Conservation (phyloP, 2,113 vertebrate genomes). For the Lucifuga dentata region DNA sequence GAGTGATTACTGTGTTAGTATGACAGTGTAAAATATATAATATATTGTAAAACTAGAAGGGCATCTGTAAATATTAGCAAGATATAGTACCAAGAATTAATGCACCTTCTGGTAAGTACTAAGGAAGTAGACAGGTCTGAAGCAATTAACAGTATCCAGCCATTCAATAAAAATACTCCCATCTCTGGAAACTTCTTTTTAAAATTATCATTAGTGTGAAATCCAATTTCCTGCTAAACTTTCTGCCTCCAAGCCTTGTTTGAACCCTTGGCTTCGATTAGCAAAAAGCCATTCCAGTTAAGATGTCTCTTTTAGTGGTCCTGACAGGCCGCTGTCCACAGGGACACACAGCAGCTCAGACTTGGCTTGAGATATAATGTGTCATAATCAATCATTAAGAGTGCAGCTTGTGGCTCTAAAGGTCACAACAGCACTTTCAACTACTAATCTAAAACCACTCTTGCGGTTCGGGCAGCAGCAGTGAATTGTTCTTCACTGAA, state of each 20-base stretch:
- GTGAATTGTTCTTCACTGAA: slow-evolving; percentile 1
- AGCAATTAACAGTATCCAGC: slow-evolving; percentile 8
- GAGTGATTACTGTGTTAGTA: not conserved
- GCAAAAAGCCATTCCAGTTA: slow-evolving; percentile 23
- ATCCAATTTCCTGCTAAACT: slow-evolving; percentile 24
- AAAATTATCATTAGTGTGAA: slow-evolving; percentile 21
- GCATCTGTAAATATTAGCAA: slow-evolving; percentile 3
- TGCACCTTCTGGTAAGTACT: too few relatives aligned
- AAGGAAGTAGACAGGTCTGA: not conserved
- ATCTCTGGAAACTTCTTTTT: slow-evolving; percentile 20
- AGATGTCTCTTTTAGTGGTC: slow-evolving; percentile 7
- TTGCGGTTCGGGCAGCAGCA: not conserved
- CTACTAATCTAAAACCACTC: not conserved
- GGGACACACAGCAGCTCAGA: not conserved
- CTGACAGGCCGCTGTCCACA: slow-evolving; percentile 35
- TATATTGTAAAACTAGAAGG: slow-evolving; percentile 9
- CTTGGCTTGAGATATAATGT: slow-evolving; percentile 21
- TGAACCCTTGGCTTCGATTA: slow-evolving; percentile 23
- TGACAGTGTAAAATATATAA: not conserved
- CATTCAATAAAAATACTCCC: slow-evolving; percentile 3
- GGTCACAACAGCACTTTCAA: slow-evolving; percentile 11
- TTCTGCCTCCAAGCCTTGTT: slow-evolving; percentile 12
- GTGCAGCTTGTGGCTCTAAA: slow-evolving; percentile 1
- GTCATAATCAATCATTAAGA: slow-evolving; percentile 12
- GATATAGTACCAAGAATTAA: not conserved